These are phyloP conservation scores for Cremastinae sp. DNA, from an alignment of 2,888 invertebrate genomes.

Conservation along the genomic window DNA sequence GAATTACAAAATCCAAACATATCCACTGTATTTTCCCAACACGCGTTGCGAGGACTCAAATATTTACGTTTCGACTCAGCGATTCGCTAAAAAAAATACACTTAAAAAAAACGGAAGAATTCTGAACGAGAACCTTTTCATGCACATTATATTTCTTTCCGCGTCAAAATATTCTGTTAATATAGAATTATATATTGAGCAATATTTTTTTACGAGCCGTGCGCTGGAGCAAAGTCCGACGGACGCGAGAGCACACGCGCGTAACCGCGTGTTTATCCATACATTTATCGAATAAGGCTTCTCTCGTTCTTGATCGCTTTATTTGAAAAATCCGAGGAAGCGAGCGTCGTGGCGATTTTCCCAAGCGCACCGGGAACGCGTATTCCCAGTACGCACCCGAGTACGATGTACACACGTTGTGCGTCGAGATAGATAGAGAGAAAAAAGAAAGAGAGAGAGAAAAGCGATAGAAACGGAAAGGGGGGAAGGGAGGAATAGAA, in stretches of 20 bases:
- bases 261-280: background rate
- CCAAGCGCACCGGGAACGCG: background rate
- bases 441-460: constrained; percentile 19
- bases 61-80: too few species aligned
- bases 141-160: too few species aligned
- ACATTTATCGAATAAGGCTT: background rate
- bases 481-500: constrained; percentile 30
- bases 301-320: background rate
- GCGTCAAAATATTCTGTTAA: too few species aligned
- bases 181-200: too few species aligned
- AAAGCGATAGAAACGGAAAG: constrained; percentile 20
- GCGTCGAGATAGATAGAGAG: constrained; percentile 16
- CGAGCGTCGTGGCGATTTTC: constrained; percentile 17
- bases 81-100: too few species aligned
- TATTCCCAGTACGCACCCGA: constrained; percentile 2
- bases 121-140: too few species aligned
- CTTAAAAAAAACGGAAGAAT: too few species aligned
- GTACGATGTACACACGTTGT: background rate
- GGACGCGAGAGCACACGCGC: background rate
- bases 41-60: too few species aligned
- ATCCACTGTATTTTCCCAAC: too few species aligned
- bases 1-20: too few species aligned
- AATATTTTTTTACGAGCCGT: too few species aligned
- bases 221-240: background rate
- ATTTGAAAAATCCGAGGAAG: background rate